Conservation (phyloP, 2,888 invertebrate genomes). For the Xanthorhoe spadicearia region DNA sequence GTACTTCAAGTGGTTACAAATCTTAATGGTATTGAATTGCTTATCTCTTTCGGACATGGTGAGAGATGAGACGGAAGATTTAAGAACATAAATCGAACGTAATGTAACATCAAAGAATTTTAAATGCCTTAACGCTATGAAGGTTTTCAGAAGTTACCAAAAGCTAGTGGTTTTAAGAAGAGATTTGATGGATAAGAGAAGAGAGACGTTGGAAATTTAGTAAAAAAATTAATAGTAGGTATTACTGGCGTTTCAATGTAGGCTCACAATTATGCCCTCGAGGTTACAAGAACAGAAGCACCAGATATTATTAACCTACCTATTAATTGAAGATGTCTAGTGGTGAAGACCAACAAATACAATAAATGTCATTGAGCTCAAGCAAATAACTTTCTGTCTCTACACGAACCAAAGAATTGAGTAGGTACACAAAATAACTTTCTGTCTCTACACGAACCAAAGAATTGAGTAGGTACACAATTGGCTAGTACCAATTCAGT, state of each 20-base stretch:
- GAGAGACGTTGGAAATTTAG: too few relatives aligned
- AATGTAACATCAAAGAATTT: conserved; percentile 49
- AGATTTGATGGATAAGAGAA: too few relatives aligned
- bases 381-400: too few relatives aligned
- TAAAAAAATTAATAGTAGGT: too few relatives aligned
- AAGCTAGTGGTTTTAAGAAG: too few relatives aligned
- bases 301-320: too few relatives aligned
- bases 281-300: too few relatives aligned
- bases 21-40: conserved; percentile 33
- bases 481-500: not conserved
- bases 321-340: too few relatives aligned
- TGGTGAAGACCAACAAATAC: not conserved
- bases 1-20: conserved; percentile 54
- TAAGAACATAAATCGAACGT: conserved; percentile 47
- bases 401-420: too few relatives aligned
- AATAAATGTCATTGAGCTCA: not conserved
- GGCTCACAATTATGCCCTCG: too few relatives aligned
- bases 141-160: conserved; percentile 11
- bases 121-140: conserved; percentile 41
- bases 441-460: not conserved
- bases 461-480: not conserved
- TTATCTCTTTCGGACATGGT: conserved; percentile 22
- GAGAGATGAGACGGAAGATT: conserved; percentile 35
- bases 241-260: too few relatives aligned
- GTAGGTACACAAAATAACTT: too few relatives aligned